phyloP scores from a whole-genome alignment of 1,140 invertebrate genomes.

The Zaprionus tsacasi region DNA sequence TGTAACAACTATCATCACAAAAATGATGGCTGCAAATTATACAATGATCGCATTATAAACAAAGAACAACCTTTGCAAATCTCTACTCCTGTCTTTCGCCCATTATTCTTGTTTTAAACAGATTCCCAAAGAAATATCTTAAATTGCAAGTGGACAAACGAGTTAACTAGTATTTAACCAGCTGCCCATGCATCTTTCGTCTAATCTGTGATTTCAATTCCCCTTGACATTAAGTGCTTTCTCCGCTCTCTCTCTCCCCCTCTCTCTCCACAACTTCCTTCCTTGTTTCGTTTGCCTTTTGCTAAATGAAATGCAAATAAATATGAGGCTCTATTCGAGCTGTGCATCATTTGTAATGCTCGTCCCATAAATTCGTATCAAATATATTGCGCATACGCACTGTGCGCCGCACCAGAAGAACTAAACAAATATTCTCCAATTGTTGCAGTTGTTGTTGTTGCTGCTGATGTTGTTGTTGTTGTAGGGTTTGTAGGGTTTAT shows the following conservation, averaged over 20 bases:
- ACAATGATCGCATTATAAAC: no score
- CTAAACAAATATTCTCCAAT: conserved; percentile 51
- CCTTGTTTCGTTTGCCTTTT: conserved; percentile 4
- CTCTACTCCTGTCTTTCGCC: not conserved
- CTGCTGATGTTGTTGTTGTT: no score
- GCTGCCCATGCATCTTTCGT: not conserved
- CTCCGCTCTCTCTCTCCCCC: not conserved
- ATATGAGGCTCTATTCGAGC: conserved; percentile 38
- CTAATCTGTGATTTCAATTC: conserved; percentile 9
- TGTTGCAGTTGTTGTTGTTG: conserved; percentile 36
- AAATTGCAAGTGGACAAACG: not conserved
- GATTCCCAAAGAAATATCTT: not conserved
- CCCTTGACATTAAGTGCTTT: not conserved
- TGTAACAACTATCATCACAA: no score
- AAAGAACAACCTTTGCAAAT: no score
- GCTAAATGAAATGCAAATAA: conserved; percentile 58
- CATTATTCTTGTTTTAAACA: not conserved
- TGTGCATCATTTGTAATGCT: conserved; percentile 53
- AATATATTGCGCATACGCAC: conserved; percentile 65
- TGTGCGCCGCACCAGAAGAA: conserved; percentile 44
- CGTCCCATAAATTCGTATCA: conserved; percentile 51
- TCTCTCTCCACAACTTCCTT: no score
- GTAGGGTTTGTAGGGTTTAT: not conserved
- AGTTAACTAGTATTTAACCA: not conserved
- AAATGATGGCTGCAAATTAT: no score